Conservation (phyloP, 64 coral and sea anemone species). For the Stylophora pistillata region DNA sequence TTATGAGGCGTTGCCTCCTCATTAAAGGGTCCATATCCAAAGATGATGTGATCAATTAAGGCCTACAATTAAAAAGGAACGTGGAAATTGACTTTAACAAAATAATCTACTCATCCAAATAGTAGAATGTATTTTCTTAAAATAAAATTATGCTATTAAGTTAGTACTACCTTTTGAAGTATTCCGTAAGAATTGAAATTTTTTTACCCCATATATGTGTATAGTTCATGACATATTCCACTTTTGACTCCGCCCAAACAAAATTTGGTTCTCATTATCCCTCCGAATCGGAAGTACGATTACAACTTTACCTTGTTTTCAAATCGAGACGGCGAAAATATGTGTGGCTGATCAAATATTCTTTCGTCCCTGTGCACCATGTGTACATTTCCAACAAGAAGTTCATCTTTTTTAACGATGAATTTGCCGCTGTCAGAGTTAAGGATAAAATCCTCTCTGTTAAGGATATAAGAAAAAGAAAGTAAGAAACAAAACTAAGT, state of each 20-base stretch:
- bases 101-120: neutral
- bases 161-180: no score
- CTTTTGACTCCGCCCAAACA: no score
- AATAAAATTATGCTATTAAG: no score
- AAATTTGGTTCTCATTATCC: no score
- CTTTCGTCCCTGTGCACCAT: conserved; percentile 70
- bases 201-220: no score
- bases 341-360: conserved; percentile 73
- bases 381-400: conserved; percentile 78
- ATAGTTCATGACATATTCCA: no score
- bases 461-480: neutral
- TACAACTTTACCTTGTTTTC: conserved; percentile 56
- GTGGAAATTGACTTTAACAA: neutral
- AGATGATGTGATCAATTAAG: conserved; percentile 54
- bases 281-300: no score
- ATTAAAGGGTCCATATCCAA: conserved; percentile 65
- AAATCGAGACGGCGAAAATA: conserved; percentile 79
- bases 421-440: conserved; percentile 57
- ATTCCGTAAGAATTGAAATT: no score
- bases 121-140: no score
- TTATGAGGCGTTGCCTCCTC: conserved; percentile 62
- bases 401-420: conserved; percentile 50
- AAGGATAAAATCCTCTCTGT: conserved; percentile 71
- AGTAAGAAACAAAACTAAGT: no score
- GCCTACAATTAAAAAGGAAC: conserved; percentile 16